Conservation (phyloP, 2,797 vertebrate genomes). For the Phalanger gymnotis region DNA sequence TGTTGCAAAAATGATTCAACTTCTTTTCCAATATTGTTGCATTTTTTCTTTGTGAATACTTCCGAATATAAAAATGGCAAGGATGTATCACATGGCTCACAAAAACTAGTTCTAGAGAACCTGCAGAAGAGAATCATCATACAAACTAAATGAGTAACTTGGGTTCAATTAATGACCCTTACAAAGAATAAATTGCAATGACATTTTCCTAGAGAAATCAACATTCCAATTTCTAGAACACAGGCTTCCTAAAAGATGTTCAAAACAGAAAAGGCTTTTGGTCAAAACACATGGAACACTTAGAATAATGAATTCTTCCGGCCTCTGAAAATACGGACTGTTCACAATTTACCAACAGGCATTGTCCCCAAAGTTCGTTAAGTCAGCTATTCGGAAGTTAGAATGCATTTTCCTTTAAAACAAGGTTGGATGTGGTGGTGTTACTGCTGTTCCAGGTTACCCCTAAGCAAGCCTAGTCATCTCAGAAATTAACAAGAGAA, state of each 20-base stretch:
- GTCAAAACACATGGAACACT: constrained; percentile 21
- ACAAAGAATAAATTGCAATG: neutral
- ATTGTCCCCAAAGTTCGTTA: neutral
- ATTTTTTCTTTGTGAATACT: constrained; percentile 82
- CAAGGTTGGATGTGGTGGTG: neutral
- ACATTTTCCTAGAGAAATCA: neutral
- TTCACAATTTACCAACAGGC: neutral
- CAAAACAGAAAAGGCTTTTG: constrained; percentile 31
- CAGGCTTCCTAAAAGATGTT: neutral
- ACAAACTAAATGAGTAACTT: constrained; percentile 58
- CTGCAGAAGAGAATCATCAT: constrained; percentile 68
- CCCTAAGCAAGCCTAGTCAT: neutral
- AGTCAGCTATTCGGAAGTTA: neutral
- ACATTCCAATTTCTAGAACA: constrained; percentile 37
- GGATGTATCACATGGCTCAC: constrained; percentile 86
- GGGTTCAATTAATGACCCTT: constrained; percentile 6
- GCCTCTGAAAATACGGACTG: neutral
- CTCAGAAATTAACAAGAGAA: neutral
- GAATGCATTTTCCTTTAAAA: neutral
- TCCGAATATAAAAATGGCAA: constrained; percentile 86
- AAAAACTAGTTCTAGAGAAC: constrained; percentile 82
- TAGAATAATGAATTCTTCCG: constrained; percentile 39
- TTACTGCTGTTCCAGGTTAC: neutral
- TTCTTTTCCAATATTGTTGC: constrained; percentile 79
- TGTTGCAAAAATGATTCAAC: constrained; percentile 78